Percentiles rank a stretch among this genome's conserved stretches.
Conservation (phyloP, 2,113 vertebrate genomes). For the Neolamprologus toae region DNA sequence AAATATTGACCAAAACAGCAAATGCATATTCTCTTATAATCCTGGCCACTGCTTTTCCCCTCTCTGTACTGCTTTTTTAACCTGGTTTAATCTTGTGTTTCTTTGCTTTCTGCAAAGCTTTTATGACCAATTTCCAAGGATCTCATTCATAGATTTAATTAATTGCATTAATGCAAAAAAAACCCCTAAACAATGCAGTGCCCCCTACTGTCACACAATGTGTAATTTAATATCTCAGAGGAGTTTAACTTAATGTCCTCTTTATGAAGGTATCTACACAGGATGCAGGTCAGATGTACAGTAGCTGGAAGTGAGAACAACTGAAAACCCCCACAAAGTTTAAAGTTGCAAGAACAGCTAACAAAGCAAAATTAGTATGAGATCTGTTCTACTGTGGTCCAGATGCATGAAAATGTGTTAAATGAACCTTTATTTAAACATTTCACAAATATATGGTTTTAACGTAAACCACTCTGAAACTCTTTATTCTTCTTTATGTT, state of each 20-base stretch:
- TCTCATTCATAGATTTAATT: not conserved
- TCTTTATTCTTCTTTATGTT: not conserved
- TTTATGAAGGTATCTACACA: not conserved
- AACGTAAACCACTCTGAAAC: fast-evolving
- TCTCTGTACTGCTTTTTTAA: not conserved
- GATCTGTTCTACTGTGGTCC: not conserved
- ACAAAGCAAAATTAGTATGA: not conserved
- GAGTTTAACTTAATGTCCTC: not conserved
- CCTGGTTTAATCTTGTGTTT: not conserved
- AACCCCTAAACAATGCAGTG: fast-evolving
- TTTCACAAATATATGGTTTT: not conserved
- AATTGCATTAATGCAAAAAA: not conserved
- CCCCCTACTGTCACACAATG: not conserved
- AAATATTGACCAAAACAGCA: fast-evolving
- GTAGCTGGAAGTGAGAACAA: not conserved
- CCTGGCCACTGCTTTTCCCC: fast-evolving
- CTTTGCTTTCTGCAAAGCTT: not conserved
- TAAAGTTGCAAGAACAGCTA: not conserved
- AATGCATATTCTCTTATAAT: not conserved
- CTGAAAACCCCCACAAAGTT: fast-evolving
- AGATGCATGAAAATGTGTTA: not conserved
- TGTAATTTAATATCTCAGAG: not conserved
- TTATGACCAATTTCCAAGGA: not conserved
- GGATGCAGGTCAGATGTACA: fast-evolving
- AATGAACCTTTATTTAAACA: not conserved